These are phyloP conservation scores for Criorhina ranunculi DNA, from an alignment of 2,888 invertebrate species.

Conservation along the genomic window DNA sequence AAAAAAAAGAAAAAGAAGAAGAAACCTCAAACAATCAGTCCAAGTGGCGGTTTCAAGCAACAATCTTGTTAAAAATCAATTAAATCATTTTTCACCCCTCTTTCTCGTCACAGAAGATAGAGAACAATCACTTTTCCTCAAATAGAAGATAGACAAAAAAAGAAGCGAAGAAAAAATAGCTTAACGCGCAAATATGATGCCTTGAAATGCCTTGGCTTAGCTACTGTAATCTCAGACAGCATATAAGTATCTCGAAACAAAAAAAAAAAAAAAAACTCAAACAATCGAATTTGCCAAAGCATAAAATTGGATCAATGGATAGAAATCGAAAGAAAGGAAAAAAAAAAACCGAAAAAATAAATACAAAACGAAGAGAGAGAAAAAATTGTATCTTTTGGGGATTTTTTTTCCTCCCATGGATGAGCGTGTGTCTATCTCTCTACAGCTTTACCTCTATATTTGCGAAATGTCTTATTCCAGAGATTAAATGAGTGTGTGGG, in stretches of 20 bases:
- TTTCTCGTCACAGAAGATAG: not conserved
- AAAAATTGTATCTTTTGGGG: slow-evolving; percentile 40
- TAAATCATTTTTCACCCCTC: slow-evolving; percentile 16
- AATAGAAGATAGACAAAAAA: slow-evolving; percentile 7
- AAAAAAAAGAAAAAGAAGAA: not conserved
- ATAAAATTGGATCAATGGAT: slow-evolving; percentile 70
- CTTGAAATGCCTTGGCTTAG: slow-evolving; percentile 40
- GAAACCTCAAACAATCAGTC: slow-evolving; percentile 31
- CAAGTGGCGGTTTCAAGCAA: slow-evolving; percentile 40
- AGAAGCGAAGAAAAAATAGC: slow-evolving; percentile 12
- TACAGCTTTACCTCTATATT: slow-evolving; percentile 34
- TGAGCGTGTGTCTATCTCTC: slow-evolving; percentile 24
- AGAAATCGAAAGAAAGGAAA: slow-evolving; percentile 45
- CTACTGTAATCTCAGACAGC: slow-evolving; percentile 32
- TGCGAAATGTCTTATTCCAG: slow-evolving; percentile 65
- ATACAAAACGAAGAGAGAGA: not conserved
- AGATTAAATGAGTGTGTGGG: slow-evolving; percentile 54
- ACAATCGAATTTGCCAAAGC: slow-evolving; percentile 62
- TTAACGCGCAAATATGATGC: slow-evolving; percentile 39
- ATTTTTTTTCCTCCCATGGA: slow-evolving; percentile 15
- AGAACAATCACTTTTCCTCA: not conserved
- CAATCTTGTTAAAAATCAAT: slow-evolving; percentile 64
- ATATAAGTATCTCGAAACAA: slow-evolving; percentile 32
- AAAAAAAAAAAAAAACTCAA: slow-evolving; percentile 26
- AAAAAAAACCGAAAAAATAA: slow-evolving; percentile 31